Percentiles rank a stretch among this genome's conserved stretches.
These are phyloP conservation scores for Sitta europaea DNA, from an alignment of 2,113 vertebrate genomes.

Conservation along the genomic window DNA sequence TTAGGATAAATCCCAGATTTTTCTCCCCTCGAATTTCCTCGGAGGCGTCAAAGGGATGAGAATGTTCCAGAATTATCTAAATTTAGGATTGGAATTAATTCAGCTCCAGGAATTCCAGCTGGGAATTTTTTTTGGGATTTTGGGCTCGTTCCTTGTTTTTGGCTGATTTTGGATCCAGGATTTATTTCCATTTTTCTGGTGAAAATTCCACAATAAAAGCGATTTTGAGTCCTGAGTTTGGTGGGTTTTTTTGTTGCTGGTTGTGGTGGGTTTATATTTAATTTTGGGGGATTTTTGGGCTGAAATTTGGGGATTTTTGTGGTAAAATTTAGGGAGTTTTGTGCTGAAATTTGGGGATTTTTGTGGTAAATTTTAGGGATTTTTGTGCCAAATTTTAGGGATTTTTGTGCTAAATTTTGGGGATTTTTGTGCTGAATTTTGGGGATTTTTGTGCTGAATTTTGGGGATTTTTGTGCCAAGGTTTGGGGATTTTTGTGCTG, in stretches of 20 bases:
- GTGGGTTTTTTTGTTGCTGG: background rate
- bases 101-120: background rate
- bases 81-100: background rate
- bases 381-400: no score
- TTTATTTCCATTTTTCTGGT: background rate
- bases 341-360: rapidly evolving
- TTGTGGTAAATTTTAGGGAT: rapidly evolving
- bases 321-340: background rate
- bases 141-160: background rate
- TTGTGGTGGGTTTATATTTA: background rate
- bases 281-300: background rate
- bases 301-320: background rate
- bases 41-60: background rate
- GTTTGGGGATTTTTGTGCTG: rapidly evolving
- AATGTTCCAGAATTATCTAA: background rate
- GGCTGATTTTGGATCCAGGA: background rate
- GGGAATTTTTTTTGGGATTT: background rate
- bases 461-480: background rate
- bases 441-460: background rate
- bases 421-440: background rate
- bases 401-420: no score
- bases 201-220: constrained; percentile 29
- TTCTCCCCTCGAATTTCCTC: no score
- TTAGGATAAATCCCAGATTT: no score
- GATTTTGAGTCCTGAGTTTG: background rate